phyloP scores from a whole-genome alignment of 2,113 vertebrate species.

The Perca schrenkii region DNA sequence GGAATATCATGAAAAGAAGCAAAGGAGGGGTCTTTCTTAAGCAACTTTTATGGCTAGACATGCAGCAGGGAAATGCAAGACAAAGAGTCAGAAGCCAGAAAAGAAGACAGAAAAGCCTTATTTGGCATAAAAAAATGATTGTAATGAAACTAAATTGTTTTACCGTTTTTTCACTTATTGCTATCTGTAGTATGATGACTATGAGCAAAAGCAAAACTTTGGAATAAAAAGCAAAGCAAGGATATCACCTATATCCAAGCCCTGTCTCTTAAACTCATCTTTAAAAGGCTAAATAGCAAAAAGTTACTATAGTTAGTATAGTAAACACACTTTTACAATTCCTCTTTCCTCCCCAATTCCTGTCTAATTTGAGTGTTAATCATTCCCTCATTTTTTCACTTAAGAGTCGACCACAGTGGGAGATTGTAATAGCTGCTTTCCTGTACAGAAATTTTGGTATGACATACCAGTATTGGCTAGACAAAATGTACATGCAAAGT shows the following conservation, averaged over 20 bases:
- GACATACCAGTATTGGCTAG: neutral
- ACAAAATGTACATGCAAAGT: neutral
- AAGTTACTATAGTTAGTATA: neutral
- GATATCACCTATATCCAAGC: neutral
- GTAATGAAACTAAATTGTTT: constrained; percentile 9
- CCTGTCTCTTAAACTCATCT: neutral
- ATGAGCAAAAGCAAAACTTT: neutral
- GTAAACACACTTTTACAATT: neutral
- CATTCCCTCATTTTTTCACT: neutral
- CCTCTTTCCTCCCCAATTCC: neutral
- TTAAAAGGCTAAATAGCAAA: neutral
- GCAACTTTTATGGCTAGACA: constrained; percentile 8
- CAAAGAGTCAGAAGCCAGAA: constrained; percentile 5
- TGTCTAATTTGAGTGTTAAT: constrained; percentile 13
- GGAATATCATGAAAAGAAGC: constrained; percentile 22
- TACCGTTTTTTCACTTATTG: neutral
- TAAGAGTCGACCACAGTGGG: neutral
- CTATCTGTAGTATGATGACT: constrained; percentile 2
- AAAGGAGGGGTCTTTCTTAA: constrained; percentile 1
- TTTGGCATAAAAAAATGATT: constrained; percentile 41
- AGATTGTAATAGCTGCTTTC: constrained; percentile 34
- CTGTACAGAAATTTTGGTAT: neutral
- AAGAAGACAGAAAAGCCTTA: constrained; percentile 46
- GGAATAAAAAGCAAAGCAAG: constrained; percentile 2
- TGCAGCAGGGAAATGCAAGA: constrained; percentile 22